These are phyloP conservation scores for Eupeodes luniger DNA, from an alignment of 2,888 invertebrate species.

Conservation along the genomic window DNA sequence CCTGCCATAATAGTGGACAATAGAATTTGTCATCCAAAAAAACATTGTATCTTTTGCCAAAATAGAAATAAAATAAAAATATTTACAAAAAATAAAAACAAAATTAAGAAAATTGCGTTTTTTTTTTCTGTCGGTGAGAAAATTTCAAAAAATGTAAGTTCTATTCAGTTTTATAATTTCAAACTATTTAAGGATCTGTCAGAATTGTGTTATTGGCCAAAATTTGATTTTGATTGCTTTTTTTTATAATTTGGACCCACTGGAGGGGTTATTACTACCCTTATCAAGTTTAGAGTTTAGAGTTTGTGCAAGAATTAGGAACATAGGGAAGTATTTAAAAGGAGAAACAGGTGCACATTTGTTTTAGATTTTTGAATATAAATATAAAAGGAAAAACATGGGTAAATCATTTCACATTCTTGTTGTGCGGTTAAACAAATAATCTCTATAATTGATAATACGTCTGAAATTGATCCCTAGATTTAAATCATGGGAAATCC, in stretches of 20 bases:
- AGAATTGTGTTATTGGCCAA: neutral
- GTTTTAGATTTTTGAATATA: too few species aligned
- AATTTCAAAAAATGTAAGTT: constrained; percentile 57
- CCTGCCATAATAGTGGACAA: constrained; percentile 51
- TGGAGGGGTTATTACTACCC: too few species aligned
- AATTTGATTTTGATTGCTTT: constrained; percentile 45
- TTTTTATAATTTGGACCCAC: neutral
- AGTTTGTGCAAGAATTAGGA: too few species aligned
- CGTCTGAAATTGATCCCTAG: too few species aligned
- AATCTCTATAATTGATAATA: too few species aligned
- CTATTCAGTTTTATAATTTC: constrained; percentile 28
- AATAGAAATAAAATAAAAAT: constrained; percentile 18
- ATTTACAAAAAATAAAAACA: neutral
- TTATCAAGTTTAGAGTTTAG: too few species aligned
- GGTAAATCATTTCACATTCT: too few species aligned
- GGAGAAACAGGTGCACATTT: too few species aligned
- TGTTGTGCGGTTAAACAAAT: too few species aligned
- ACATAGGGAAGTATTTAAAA: too few species aligned
- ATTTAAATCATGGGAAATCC: too few species aligned
- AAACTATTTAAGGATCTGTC: constrained; percentile 69
- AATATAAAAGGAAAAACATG: too few species aligned
- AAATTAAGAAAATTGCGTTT: neutral
- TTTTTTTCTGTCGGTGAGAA: neutral
- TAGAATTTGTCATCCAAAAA: constrained; percentile 67
- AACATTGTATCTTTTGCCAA: constrained; percentile 54